phyloP scores from a whole-genome alignment of 2,888 invertebrate genomes.

The Coleophora flavipennella region DNA sequence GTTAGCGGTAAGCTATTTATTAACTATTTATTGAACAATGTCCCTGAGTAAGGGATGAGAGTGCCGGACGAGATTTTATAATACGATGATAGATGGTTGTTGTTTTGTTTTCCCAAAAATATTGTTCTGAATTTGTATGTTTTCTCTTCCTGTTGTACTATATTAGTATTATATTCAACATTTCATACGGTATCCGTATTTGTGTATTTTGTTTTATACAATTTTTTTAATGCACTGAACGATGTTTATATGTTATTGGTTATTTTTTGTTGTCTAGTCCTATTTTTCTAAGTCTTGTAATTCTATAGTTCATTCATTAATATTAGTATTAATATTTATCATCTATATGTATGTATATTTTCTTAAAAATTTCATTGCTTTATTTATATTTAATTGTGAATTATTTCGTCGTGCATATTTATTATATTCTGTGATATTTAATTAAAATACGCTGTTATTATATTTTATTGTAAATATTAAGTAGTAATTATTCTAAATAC shows the following conservation, averaged over 20 bases:
- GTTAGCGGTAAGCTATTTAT: constrained; percentile 56
- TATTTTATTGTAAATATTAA: constrained; percentile 4
- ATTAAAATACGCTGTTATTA: constrained; percentile 1
- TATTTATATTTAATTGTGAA: constrained; percentile 11
- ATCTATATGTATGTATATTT: constrained; percentile 11
- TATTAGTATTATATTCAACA: constrained; percentile 53
- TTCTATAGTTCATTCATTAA: constrained; percentile 22
- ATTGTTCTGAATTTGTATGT: constrained; percentile 62
- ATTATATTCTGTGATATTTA: constrained; percentile 7
- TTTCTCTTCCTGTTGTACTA: constrained; percentile 49
- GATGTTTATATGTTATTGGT: constrained; percentile 20
- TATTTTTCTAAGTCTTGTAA: constrained; percentile 39
- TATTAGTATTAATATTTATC: no score
- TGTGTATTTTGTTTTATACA: constrained; percentile 54
- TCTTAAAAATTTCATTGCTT: no score
- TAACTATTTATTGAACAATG: constrained; percentile 43
- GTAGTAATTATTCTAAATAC: constrained; percentile 5
- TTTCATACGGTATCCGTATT: constrained; percentile 68
- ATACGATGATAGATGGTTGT: constrained; percentile 36
- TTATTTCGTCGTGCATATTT: background rate
- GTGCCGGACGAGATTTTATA: constrained; percentile 19
- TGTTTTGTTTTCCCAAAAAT: constrained; percentile 53
- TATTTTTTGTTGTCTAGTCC: constrained; percentile 44
- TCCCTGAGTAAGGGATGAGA: constrained; percentile 49
- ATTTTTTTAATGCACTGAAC: constrained; percentile 19